Evolutionary conservation across 2,888 invertebrate species (phyloP), one percentile per base, ranked within the genome.

Genomic region (Laothoe populi): DNA sequence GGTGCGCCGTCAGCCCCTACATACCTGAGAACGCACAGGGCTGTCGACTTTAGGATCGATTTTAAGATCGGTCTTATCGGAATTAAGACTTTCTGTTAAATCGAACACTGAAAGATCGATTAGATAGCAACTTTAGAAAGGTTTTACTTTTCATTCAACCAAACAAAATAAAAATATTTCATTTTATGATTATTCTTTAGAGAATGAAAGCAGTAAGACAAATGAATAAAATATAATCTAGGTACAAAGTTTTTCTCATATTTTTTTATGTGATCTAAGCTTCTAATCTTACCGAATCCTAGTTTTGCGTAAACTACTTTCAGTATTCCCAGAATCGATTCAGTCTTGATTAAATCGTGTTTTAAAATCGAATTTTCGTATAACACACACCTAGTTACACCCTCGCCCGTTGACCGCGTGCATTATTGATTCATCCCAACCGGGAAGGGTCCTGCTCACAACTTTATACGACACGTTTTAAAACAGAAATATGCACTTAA

Each of bases 351-450:
- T 38, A 38, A 38, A 38, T 38, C 10, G 38, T 38, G 11, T 13
- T 38, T 10, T 11, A 38, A 19, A 53, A 13, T 53, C 53, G 53
- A 31, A 42, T 42, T 40, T 26, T 31, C 40, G 19, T 53, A n/a
- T 53, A 13, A 24, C 5, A n/a, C 49, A 49, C 8, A 21, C 13
- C 40, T 40, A 23, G 40, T 23, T 24, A 35, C 60, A 26, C 49
- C 26, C 26, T 40, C 19, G 5, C 11, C 40, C 2, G 19, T 31
- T 8, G 11, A 53, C 23, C 13, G 65, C 58, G 65, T 70, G 70
- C 70, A 74, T 71, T 74, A 77, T 77, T 77, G 74, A 75, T 77
- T 70, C 63, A 60, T 65, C 65, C 66, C 66, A 57, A 11, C 48
- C 66, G 46, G 59, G 64, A 67, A 65, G 59, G 49, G 53, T 42